Conservation (phyloP, 2,113 vertebrate genomes). For the Thunnus maccoyii region DNA sequence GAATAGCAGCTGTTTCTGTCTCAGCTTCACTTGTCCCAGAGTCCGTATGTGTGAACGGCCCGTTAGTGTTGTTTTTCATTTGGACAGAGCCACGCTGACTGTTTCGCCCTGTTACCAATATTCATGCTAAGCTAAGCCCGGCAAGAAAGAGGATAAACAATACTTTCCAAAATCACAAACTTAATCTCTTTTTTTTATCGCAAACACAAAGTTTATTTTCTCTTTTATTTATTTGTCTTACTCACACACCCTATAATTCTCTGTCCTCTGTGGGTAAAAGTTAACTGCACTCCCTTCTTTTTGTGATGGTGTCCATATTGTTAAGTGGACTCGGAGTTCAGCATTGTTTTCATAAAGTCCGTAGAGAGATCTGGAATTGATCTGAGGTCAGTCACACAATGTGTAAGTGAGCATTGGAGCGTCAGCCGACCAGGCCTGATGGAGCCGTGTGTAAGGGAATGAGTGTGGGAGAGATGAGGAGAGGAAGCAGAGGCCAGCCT, state of each 20-base stretch:
- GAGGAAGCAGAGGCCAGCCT: constrained; percentile 63
- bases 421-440: constrained; percentile 24
- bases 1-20: no score
- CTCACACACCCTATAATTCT: no score
- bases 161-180: no score
- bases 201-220: no score
- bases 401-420: constrained; percentile 36
- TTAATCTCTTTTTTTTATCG: no score
- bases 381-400: constrained; percentile 40
- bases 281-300: neutral
- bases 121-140: no score
- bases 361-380: constrained; percentile 36
- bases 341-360: constrained; percentile 46
- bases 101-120: neutral
- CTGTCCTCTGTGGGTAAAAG: no score
- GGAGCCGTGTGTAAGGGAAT: constrained; percentile 34
- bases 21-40: no score
- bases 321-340: constrained; percentile 3
- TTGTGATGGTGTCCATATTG: neutral
- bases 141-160: no score
- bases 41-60: no score
- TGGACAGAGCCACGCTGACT: neutral
- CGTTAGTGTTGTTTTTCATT: neutral
- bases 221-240: no score
- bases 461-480: constrained; percentile 45